Conservation (phyloP, 2,113 vertebrate genomes). For the Austrofundulus limnaeus region DNA sequence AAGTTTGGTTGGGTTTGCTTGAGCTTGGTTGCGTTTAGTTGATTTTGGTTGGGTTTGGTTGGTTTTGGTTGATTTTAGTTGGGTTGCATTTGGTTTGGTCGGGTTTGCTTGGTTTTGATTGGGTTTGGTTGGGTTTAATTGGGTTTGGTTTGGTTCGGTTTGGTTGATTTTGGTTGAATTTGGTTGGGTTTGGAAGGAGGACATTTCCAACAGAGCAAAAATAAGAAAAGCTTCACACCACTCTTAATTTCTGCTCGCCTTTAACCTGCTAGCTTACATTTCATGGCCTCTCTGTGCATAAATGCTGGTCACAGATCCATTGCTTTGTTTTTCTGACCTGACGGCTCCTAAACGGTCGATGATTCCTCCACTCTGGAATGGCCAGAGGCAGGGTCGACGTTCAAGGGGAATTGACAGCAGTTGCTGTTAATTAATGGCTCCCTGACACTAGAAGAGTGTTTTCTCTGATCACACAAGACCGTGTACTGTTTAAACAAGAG, state of each 20-base stretch:
- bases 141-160: too few species aligned
- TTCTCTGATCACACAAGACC: conserved; percentile 11
- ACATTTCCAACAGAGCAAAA: neutral
- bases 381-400: conserved; percentile 68
- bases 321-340: conserved; percentile 59
- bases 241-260: too few species aligned
- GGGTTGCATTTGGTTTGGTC: too few species aligned
- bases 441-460: conserved; percentile 26
- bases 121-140: too few species aligned
- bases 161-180: too few species aligned
- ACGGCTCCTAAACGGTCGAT: conserved; percentile 66
- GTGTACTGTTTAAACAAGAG: neutral
- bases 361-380: conserved; percentile 64
- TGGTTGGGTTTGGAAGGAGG: neutral
- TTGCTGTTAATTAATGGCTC: conserved; percentile 73
- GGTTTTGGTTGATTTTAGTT: too few species aligned
- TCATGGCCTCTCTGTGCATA: too few species aligned
- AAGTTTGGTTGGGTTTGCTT: too few species aligned
- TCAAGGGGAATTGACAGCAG: conserved; percentile 76
- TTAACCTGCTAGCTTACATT: too few species aligned
- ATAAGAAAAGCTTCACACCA: conserved; percentile 1
- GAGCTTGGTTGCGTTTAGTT: too few species aligned
- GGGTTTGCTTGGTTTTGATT: too few species aligned
- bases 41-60: too few species aligned
- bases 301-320: conserved; percentile 44